Percentiles rank a stretch among this genome's conserved stretches.
Evolutionary conservation across 2,113 vertebrate species (phyloP).

Genomic region (Toxotes chatareus): DNA sequence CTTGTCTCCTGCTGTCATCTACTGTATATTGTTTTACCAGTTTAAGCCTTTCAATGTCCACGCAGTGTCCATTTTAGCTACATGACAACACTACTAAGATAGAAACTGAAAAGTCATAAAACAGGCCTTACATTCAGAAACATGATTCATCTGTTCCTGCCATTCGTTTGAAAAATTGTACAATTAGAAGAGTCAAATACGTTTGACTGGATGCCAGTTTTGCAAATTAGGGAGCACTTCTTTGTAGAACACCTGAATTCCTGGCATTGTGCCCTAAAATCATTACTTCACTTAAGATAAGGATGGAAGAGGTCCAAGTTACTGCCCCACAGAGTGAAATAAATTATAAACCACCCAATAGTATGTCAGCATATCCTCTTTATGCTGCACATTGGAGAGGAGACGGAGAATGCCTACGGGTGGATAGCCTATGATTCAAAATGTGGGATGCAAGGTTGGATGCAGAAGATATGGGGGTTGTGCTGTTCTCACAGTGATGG

Average conservation of each 20-base stretch:
- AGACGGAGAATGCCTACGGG: constrained; percentile 7
- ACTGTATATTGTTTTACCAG: neutral
- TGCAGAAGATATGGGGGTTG: constrained; percentile 7
- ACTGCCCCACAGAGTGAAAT: constrained; percentile 41
- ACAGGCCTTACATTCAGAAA: constrained; percentile 17
- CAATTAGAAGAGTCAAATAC: constrained; percentile 12
- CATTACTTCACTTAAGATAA: constrained; percentile 51
- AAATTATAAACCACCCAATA: constrained; percentile 35
- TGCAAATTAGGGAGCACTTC: constrained; percentile 25
- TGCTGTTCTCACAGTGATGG: constrained; percentile 29
- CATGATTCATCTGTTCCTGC: constrained; percentile 20
- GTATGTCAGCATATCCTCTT: constrained; percentile 39
- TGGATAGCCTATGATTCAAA: constrained; percentile 25
- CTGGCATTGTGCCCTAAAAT: constrained; percentile 24
- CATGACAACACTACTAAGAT: neutral
- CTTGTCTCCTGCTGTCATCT: neutral
- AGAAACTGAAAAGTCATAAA: constrained; percentile 7
- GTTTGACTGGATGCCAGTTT: constrained; percentile 45
- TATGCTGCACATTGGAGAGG: constrained; percentile 14
- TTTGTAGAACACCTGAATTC: constrained; percentile 42
- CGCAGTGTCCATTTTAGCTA: neutral
- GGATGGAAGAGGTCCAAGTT: constrained; percentile 31
- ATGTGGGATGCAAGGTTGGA: constrained; percentile 20
- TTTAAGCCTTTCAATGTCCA: neutral
- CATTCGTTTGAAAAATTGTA: neutral